Evolutionary conservation across 2,797 vertebrate species (phyloP).

Genomic region (Phataginus tetradactyla): DNA sequence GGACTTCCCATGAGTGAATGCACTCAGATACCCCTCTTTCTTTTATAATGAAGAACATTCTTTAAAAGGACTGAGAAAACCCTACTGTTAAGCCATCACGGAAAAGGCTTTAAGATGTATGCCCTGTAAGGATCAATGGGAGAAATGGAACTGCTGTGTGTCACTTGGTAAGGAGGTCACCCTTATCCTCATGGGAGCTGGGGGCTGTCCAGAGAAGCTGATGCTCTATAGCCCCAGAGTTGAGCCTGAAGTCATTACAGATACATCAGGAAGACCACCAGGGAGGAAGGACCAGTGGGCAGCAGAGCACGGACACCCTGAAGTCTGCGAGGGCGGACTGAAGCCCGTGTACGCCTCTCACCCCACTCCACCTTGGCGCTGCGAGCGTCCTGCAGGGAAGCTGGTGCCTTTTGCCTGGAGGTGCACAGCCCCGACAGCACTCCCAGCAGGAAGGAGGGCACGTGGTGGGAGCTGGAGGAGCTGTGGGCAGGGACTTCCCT

Average conservation of each 20-base stretch:
- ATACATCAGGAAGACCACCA: not conserved
- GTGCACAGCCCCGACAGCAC: not conserved
- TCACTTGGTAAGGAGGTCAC: not conserved
- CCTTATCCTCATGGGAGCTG: not conserved
- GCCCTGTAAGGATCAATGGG: not conserved
- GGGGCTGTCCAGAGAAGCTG: not conserved
- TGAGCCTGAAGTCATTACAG: not conserved
- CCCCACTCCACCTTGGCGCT: not conserved
- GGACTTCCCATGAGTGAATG: not conserved
- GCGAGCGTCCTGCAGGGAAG: not conserved
- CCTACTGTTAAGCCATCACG: not conserved
- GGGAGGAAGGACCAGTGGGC: not conserved
- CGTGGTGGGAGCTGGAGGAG: not conserved
- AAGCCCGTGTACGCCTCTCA: not conserved
- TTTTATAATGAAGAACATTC: not conserved
- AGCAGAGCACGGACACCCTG: not conserved
- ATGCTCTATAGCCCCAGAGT: not conserved
- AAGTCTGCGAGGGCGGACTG: not conserved
- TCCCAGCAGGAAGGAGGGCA: not conserved
- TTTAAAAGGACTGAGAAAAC: not conserved
- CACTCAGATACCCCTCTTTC: not conserved
- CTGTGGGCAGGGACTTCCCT: not conserved
- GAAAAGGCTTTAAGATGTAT: not conserved
- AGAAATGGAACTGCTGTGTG: not conserved
- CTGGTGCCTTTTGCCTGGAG: not conserved